Evolutionary conservation across 2,888 invertebrate genomes (phyloP), one percentile per base, ranked within the genome.

Genomic region (Aquatica leii): DNA sequence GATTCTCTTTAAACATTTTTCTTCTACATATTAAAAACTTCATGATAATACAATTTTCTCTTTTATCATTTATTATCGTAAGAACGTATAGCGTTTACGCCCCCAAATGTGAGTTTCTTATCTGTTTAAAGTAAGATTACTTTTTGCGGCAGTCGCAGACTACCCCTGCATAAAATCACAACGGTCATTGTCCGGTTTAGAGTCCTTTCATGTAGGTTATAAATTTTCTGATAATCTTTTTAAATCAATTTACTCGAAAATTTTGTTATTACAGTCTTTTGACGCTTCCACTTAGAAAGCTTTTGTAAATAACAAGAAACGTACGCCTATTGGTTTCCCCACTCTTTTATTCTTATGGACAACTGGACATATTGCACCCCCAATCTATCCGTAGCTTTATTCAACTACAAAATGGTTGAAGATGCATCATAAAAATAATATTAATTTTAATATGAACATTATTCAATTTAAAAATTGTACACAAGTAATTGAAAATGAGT

Each of bases 261-360:
- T n/a, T n/a, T 21, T 40, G 15, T 24, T 52, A 24, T 41, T 43
- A 20, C 21, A 18, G 24, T 50, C 61, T 37, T 14, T 53, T n/a
- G 18, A 56, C 17, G 14, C 56, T 6, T 24, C 24, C 24, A 24
- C 24, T 2, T 24, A 4, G 24, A 2, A 24, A 24, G 4, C 24
- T 49, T 53, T 40, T 52, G 40, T 62, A 49, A 18, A 41, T 51
- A 62, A 62, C 43, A 20, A 20, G 24, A 14, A 62, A 66, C 72
- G 73, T 74, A 71, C 74, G 73, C 75, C 71, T 74, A 78, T 76
- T 75, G 76, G 77, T 70, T 74, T 70, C 75, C 75, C 76, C 72
- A 73, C 73, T 54, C 59, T 62, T 48, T 43, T 49, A 46, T 20
- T 35, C 24, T 49, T 62, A 70, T 66, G 73, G 72, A 72, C 76